A percentile compares a stretch with the other conserved stretches of the same genome.
Evolutionary conservation across 2,113 vertebrate species (phyloP).

Genomic region (Beaufortia kweichowensis): DNA sequence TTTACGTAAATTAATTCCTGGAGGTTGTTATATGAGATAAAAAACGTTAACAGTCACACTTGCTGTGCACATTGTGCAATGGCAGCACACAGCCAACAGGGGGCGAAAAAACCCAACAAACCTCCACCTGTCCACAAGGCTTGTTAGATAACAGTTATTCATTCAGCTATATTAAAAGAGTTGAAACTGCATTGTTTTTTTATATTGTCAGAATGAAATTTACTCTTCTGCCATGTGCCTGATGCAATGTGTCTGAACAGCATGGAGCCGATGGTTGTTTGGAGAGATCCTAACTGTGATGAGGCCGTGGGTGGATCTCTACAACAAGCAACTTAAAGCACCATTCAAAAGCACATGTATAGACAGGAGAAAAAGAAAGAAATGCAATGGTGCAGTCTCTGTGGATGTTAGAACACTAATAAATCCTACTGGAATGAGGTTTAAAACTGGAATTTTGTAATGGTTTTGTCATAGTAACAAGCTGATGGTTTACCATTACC

Average conservation of each 20-base stretch:
- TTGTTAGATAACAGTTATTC: slow-evolving; percentile 44
- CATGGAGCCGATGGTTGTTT: neutral
- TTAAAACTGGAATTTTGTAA: no score
- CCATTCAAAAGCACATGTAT: neutral
- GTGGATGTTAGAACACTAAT: neutral
- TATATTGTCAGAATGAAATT: slow-evolving; percentile 9
- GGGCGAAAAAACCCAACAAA: slow-evolving; percentile 46
- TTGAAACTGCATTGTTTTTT: slow-evolving; percentile 37
- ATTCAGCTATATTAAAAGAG: slow-evolving; percentile 31
- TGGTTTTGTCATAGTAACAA: no score
- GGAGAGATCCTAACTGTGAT: neutral
- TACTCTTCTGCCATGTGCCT: neutral
- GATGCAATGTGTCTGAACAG: neutral
- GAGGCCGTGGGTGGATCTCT: neutral
- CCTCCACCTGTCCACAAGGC: slow-evolving; percentile 9
- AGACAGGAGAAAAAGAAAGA: neutral
- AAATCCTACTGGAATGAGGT: neutral
- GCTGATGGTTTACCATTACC: no score
- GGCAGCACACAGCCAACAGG: slow-evolving; percentile 49
- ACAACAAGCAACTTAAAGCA: neutral
- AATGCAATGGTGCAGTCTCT: neutral
- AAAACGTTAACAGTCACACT: no score
- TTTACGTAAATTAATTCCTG: neutral
- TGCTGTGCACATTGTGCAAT: slow-evolving; percentile 21
- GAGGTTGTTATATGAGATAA: neutral